Conservation (phyloP, 1,140 invertebrate genomes). For the Drosophila novamexicana region DNA sequence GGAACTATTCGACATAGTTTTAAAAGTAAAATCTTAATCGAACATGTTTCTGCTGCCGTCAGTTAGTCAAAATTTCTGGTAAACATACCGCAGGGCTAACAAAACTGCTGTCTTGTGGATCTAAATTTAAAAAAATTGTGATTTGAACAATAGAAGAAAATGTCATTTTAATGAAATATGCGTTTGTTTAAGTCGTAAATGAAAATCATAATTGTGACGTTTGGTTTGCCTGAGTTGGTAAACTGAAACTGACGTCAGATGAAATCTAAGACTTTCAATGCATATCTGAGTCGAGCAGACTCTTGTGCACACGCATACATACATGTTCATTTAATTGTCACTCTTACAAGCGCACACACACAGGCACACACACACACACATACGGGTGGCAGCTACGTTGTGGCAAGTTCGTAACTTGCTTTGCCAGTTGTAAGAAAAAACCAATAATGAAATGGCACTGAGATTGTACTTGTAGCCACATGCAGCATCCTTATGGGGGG, state of each 20-base stretch:
- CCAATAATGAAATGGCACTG: constrained; percentile 52
- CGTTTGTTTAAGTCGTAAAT: constrained; percentile 7
- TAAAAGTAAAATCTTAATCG: no score
- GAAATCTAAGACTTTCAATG: constrained; percentile 37
- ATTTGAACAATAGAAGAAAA: no score
- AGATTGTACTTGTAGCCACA: constrained; percentile 34
- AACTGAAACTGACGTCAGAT: constrained; percentile 30
- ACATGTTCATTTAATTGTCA: constrained; percentile 46
- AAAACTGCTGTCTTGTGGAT: no score
- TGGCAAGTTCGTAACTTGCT: constrained; percentile 37
- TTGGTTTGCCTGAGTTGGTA: neutral
- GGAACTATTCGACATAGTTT: no score
- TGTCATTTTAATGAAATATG: constrained; percentile 5
- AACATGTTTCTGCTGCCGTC: no score
- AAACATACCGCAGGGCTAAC: no score
- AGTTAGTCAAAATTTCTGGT: no score
- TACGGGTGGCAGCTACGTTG: constrained; percentile 32
- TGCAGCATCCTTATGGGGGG: constrained; percentile 36
- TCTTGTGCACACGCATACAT: constrained; percentile 14
- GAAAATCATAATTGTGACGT: constrained; percentile 20
- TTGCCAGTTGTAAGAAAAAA: constrained; percentile 48
- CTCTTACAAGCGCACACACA: constrained; percentile 18
- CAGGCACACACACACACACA: neutral
- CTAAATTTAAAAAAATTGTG: no score
- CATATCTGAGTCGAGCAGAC: constrained; percentile 29